Percentiles rank a stretch among this genome's conserved stretches.
These are phyloP conservation scores for Sturmia bella DNA, from an alignment of 2,888 invertebrate genomes.

Conservation along the genomic window DNA sequence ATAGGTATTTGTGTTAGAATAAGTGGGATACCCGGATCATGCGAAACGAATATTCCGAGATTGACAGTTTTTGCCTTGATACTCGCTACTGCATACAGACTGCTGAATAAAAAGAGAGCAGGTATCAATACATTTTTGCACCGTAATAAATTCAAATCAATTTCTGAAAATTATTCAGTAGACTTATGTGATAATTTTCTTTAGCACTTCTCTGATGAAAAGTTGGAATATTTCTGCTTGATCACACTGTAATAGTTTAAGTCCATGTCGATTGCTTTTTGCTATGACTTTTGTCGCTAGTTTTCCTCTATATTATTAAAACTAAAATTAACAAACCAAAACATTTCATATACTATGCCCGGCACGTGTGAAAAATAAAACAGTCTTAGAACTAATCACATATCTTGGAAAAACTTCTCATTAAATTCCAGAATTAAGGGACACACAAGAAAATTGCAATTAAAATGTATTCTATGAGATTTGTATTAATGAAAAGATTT, in stretches of 20 bases:
- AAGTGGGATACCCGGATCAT: too few species aligned
- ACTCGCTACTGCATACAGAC: too few species aligned
- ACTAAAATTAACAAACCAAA: conserved; percentile 27
- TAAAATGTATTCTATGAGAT: conserved; percentile 60
- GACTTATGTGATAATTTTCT: background rate
- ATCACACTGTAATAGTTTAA: background rate
- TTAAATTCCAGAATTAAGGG: background rate
- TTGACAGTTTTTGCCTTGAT: too few species aligned
- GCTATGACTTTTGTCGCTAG: conserved; percentile 3
- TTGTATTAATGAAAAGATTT: conserved; percentile 43
- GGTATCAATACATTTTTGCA: too few species aligned
- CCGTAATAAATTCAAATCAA: too few species aligned
- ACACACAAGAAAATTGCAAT: conserved; percentile 39
- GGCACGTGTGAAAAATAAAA: conserved; percentile 60
- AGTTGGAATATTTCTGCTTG: background rate
- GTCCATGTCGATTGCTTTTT: background rate
- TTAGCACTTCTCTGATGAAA: background rate
- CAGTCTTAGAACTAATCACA: background rate
- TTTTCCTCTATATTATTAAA: conserved; percentile 31
- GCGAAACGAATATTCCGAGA: too few species aligned
- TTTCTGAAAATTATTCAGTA: too few species aligned
- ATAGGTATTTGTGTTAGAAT: too few species aligned
- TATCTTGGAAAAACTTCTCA: background rate
- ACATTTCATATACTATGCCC: conserved; percentile 26
- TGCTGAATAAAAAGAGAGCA: too few species aligned